These are phyloP conservation scores for Abrostola tripartita DNA, from an alignment of 2,888 invertebrate species.

Conservation along the genomic window DNA sequence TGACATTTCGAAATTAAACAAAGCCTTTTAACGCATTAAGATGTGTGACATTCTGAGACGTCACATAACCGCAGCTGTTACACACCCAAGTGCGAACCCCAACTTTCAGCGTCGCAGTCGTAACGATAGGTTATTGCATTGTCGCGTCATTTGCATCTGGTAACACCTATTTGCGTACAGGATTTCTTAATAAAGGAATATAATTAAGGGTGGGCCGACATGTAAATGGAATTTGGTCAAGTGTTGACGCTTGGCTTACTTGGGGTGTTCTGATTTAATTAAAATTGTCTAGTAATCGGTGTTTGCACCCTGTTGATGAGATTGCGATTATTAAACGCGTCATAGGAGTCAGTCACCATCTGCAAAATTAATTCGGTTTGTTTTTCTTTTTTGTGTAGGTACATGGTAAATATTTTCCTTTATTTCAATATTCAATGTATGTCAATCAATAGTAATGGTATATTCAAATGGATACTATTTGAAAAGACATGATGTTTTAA, in stretches of 20 bases:
- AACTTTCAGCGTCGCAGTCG: slow-evolving; percentile 48
- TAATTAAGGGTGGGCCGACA: slow-evolving; percentile 34
- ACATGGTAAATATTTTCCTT: not conserved
- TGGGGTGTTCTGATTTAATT: slow-evolving; percentile 11
- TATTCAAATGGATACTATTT: too few species aligned
- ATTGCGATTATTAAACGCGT: not conserved
- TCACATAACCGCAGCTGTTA: slow-evolving; percentile 44
- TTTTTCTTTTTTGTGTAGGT: too few species aligned
- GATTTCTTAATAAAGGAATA: slow-evolving; percentile 52
- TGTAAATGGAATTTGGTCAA: slow-evolving; percentile 49
- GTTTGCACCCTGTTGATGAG: not conserved
- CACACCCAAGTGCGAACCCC: slow-evolving; percentile 56
- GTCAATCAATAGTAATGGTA: too few species aligned
- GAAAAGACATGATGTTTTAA: too few species aligned
- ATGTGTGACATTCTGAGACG: slow-evolving; percentile 2
- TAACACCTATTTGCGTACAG: slow-evolving; percentile 66
- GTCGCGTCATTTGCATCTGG: slow-evolving; percentile 76
- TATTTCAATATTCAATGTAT: too few species aligned
- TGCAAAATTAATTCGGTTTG: not conserved
- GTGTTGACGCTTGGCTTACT: slow-evolving; percentile 20
- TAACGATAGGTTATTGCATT: slow-evolving; percentile 76
- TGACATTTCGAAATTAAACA: not conserved
- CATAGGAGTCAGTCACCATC: not conserved
- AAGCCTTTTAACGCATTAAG: slow-evolving; percentile 5
- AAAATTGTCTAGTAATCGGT: slow-evolving; percentile 7